Base-by-base conservation (phyloP, 2,888 invertebrate genomes). In the Dioctria linearis region DNA sequence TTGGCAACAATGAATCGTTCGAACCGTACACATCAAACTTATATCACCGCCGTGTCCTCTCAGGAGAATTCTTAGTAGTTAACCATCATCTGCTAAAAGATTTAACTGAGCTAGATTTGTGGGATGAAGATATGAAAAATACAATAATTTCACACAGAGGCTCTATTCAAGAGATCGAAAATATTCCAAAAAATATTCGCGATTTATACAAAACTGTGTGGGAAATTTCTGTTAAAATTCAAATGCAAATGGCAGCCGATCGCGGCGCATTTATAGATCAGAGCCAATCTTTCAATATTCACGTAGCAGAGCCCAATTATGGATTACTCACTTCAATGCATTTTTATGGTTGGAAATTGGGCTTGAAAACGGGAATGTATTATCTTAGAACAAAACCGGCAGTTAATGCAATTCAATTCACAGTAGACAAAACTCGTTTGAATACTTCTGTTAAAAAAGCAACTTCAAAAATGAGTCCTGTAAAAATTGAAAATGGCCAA, bases 291-390 rank as follows among this genome's bases (percentile, higher is more conserved):
- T 93, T 99, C 85, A 99, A 99, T 88, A 94, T 99, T 83, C 98
- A 99, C 89, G 96, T 99, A 80, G 98, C 97, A 4, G 95, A 96
- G 87, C 97, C 99, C 4, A 96, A 94, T 86, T 96, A 96, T 87
- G 97, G 95, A 4, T 97, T 97, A 87, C 90, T 99, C 79, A 96
- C 98, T 2, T 98, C 98, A 3, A 99, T 99, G 93, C 99, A 99
- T 90, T 99, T 99, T 89, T 96, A 96, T 88, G 96, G 96, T 0
- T 99, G 99, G 99, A 95, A 96, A 90, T 92, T 94, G 89, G 99
- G 99, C 3, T 90, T 99, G 80, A 99, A 99, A 90, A 99, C 99
- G 2, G 99, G 99, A 75, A 98, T 99, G 98, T 99, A 99, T 89
- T 99, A 99, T 88, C 90, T 99, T 83, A 92, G 98, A 73, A 98